Evolutionary conservation across 2,888 invertebrate genomes (phyloP).

Genomic region (Dermolepida albohirtum): DNA sequence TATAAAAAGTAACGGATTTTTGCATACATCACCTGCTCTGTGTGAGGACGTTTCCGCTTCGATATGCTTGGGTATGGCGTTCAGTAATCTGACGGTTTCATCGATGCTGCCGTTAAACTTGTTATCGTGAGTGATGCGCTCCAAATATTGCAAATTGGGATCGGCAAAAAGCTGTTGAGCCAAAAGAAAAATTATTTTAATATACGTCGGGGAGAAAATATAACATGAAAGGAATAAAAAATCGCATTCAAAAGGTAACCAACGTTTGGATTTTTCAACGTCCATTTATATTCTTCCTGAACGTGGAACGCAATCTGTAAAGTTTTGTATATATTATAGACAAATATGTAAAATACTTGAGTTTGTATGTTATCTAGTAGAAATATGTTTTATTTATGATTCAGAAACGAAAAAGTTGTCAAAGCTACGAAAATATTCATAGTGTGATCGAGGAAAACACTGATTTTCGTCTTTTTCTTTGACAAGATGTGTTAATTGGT

Average conservation of each 20-base stretch:
- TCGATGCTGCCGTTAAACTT: conserved; percentile 71
- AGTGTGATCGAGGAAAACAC: no score
- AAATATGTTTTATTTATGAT: no score
- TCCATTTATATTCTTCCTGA: no score
- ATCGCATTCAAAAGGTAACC: neutral
- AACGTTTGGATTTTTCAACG: no score
- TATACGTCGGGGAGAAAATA: neutral
- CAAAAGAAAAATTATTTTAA: neutral
- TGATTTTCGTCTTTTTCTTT: no score
- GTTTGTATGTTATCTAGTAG: no score
- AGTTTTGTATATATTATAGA: no score
- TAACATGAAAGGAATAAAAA: neutral
- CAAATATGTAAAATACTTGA: no score
- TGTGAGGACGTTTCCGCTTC: conserved; percentile 69
- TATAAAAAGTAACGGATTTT: neutral
- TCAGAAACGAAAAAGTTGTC: no score
- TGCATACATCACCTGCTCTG: conserved; percentile 68
- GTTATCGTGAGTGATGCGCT: conserved; percentile 68
- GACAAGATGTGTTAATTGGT: no score
- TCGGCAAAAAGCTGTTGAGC: conserved; percentile 55
- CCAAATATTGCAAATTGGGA: conserved; percentile 56
- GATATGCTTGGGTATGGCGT: conserved; percentile 71
- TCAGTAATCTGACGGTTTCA: conserved; percentile 71
- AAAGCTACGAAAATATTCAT: no score
- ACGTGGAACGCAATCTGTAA: no score